Evolutionary conservation across 1,140 invertebrate genomes (phyloP), one percentile per base, ranked within the genome.

Genomic region (Diabrotica virgifera): DNA sequence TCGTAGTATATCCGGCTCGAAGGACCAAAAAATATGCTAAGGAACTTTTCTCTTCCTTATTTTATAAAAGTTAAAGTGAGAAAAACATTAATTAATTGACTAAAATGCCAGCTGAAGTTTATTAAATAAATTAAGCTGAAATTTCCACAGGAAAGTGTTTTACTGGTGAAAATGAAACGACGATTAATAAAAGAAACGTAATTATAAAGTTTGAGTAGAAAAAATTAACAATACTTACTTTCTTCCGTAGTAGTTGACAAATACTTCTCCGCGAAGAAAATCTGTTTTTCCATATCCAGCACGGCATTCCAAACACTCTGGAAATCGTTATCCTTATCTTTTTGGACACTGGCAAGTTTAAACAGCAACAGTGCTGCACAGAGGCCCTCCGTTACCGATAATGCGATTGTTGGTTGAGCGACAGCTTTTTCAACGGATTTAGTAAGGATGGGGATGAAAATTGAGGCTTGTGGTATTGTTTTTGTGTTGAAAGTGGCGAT

Each of bases 251-350:
- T 74, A 36, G 95, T 78, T 12, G 71, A 63, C 24, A 79, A 65
- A 76, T 92, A 90, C 70, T 94, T 92, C 68, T 96, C 94, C 54
- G 89, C 87, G 51, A 93, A 85, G 76, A 94, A 92, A 55, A 89
- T 80, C 70, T 91, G 89, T 73, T 93, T 94, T 14, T 92, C 87
- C 67, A 87, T 79, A 77, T 91, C 89, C 24, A 86, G 73, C 8
- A 93, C 79, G 10, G 87, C 80, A 56, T 81, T 85, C 90, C 91
- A 94, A 63, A 93, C 80, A 11, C 81, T 73, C 52, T 72, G 80
- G 24, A 85, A 75, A 69, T 82, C 82, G 63, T 85, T 85, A 36
- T 82, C 80, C 36, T 76, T 86, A 78, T 86, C 85, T 11, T 81
- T 72, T 69, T 86, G 84, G 36, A 81, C 78, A 38, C 80, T 68